Base-by-base conservation (phyloP, 2,113 vertebrate species). In the Eretmochelys imbricata region DNA sequence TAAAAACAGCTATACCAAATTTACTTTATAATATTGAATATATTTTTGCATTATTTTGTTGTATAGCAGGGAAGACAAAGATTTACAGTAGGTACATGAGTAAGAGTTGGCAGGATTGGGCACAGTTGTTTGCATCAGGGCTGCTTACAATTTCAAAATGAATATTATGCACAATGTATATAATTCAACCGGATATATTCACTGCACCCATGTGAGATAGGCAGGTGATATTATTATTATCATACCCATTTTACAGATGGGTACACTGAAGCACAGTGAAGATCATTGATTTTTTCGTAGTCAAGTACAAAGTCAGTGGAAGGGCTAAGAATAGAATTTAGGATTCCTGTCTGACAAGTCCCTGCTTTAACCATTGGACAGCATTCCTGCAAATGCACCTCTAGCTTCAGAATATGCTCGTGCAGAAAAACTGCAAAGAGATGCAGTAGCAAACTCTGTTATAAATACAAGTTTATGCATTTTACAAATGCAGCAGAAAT, bases 131-230 rank as follows among this genome's bases (percentile, higher is more conserved):
- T 62, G 57, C 57, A 13, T 31, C 57, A 72, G 17, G 16, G 24
- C 42, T 7, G 13, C 42, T 27, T 62, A 0, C 5, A 3, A 1
- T 13, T 35, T 25, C 0, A 53, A 38, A 24, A 4, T 8, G 17
- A 5, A 14, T 4, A 9, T 27, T 1, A 1, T 1, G 42, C 11
- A 78, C 75, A 48, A 0, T 1, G 9, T 0, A 10, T 2, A 3
- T 1, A 6, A 24, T 6, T 13, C 80, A 84, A 3, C 6, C 17
- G 8, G 49, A n/a, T 48, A 50, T 75, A 80, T 24, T 6, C 1
- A 35, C 50, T 19, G 49, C 24, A 0, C 16, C 1, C 4, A n/a
- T 7, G 8, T 69, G 86, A 14, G 6, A 5, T 1, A 0, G 0
- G 0, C 0, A 3, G 10, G 2, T 51, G 16, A 42, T 19, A 4